These are phyloP conservation scores for Chionis minor DNA, from an alignment of 2,113 vertebrate species.

Conservation along the genomic window DNA sequence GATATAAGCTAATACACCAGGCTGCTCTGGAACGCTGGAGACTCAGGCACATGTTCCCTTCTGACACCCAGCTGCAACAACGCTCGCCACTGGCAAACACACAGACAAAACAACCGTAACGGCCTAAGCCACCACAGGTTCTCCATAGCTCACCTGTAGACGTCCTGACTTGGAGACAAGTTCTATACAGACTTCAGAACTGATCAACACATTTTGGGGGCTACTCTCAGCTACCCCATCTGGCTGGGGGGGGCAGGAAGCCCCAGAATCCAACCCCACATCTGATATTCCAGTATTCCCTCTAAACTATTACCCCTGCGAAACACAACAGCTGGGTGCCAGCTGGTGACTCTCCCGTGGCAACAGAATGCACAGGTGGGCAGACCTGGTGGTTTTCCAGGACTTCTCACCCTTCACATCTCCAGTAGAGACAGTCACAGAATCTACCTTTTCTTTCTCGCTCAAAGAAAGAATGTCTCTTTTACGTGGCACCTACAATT, in stretches of 20 bases:
- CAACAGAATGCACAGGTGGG: not conserved
- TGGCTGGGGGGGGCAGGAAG: not conserved
- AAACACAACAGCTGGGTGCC: not conserved
- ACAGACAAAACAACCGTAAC: not conserved
- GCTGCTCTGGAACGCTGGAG: not conserved
- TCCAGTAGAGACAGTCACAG: not conserved
- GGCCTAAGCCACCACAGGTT: not conserved
- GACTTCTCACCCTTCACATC: not conserved
- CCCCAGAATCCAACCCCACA: not conserved
- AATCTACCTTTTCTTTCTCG: not conserved
- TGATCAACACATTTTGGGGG: not conserved
- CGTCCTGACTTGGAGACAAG: not conserved
- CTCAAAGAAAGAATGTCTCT: not conserved
- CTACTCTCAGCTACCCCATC: not conserved
- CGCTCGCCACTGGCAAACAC: not conserved
- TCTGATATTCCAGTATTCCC: not conserved
- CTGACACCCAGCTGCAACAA: not conserved
- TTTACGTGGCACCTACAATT: not conserved
- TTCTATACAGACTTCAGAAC: not conserved
- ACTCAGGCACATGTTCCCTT: not conserved
- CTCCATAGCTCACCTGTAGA: not conserved
- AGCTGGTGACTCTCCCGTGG: accelerated
- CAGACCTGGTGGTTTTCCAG: not conserved
- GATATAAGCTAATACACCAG: not conserved
- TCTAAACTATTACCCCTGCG: not conserved